phyloP scores from a whole-genome alignment of 2,113 vertebrate genomes.

The Nettapus auritus region DNA sequence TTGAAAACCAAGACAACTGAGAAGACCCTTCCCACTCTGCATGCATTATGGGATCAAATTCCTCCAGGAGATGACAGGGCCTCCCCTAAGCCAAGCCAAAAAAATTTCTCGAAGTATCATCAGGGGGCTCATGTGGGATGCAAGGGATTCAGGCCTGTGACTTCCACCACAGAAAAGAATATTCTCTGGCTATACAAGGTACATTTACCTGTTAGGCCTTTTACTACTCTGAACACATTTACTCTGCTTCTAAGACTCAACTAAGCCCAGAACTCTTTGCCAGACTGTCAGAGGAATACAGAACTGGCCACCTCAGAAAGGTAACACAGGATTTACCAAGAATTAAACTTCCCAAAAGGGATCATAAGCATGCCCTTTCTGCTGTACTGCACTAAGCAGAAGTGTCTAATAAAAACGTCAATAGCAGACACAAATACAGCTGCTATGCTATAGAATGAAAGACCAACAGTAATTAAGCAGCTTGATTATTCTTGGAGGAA shows the following conservation, averaged over 20 bases:
- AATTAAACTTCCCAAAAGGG: not conserved
- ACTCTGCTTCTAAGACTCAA: not conserved
- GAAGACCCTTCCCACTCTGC: not conserved
- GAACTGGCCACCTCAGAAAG: not conserved
- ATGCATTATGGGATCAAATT: not conserved
- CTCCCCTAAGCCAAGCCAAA: not conserved
- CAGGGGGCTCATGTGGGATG: not conserved
- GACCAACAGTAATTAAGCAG: not conserved
- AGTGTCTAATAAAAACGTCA: not conserved
- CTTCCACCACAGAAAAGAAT: not conserved
- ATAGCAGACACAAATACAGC: not conserved
- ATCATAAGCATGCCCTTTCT: not conserved
- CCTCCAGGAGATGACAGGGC: not conserved
- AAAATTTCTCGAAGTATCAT: not conserved
- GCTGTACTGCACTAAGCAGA: not conserved
- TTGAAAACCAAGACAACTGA: not conserved
- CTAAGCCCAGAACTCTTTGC: not conserved
- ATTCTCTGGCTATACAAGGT: not conserved
- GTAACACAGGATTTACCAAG: not conserved
- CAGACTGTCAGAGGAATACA: not conserved
- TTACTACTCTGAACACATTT: not conserved
- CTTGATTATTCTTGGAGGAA: not conserved
- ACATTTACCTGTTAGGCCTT: not conserved
- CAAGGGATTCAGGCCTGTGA: not conserved
- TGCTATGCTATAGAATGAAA: not conserved